Conservation (phyloP, 2,888 invertebrate species). For the Craniophora ligustri region DNA sequence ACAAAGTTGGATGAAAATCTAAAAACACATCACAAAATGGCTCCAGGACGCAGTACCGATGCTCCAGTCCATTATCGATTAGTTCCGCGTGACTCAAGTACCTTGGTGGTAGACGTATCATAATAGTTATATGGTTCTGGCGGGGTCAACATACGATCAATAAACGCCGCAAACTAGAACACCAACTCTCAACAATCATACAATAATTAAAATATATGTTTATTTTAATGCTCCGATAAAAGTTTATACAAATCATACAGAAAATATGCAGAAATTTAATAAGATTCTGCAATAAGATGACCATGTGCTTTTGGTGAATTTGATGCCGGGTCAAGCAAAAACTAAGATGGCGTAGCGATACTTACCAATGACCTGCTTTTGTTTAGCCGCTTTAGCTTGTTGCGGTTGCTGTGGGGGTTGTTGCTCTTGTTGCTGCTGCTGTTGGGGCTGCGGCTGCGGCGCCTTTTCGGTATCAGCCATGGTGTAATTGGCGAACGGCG, state of each 20-base stretch:
- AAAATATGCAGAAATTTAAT: constrained; percentile 27
- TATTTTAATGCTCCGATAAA: constrained; percentile 11
- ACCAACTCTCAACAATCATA: constrained; percentile 6
- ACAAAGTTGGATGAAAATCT: constrained; percentile 1
- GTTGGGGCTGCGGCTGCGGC: constrained; percentile 91
- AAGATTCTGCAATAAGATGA: constrained; percentile 51
- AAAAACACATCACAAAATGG: constrained; percentile 37
- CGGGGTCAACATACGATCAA: constrained; percentile 77
- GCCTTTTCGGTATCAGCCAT: constrained; percentile 99
- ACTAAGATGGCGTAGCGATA: constrained; percentile 86
- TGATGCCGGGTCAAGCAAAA: constrained; percentile 76
- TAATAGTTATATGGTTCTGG: constrained; percentile 37
- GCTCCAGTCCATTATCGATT: constrained; percentile 66
- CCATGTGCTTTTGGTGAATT: constrained; percentile 80
- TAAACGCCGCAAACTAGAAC: constrained; percentile 56
- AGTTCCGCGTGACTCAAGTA: constrained; percentile 56
- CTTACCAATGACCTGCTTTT: constrained; percentile 97
- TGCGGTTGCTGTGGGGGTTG: constrained; percentile 88
- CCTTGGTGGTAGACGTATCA: neutral
- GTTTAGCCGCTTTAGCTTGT: constrained; percentile 91
- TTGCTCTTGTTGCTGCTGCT: constrained; percentile 91
- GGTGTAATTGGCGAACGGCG: constrained; percentile 94
- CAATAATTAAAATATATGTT: constrained; percentile 10
- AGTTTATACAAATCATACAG: constrained; percentile 8
- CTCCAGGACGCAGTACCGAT: constrained; percentile 53